Evolutionary conservation across 2,113 vertebrate species (phyloP).

Genomic region (Mastomys coucha): DNA sequence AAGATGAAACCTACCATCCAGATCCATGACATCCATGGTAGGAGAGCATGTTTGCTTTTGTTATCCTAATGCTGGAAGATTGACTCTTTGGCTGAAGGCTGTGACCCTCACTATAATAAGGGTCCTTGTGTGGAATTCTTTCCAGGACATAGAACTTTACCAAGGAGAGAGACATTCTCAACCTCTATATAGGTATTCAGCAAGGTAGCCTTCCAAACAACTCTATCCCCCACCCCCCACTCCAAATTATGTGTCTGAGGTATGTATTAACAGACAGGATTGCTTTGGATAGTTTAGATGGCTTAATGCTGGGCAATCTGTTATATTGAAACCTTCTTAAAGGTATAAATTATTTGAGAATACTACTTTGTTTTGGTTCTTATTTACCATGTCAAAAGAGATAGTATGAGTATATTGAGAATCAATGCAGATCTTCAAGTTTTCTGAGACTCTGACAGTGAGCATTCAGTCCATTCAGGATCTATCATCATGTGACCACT

Average conservation of each 20-base stretch:
- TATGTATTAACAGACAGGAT: not conserved
- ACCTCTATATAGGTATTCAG: not conserved
- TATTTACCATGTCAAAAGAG: not conserved
- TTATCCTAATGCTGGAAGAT: not conserved
- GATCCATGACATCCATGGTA: not conserved
- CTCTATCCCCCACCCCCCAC: too few species aligned
- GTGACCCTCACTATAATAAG: not conserved
- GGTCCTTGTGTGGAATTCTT: not conserved
- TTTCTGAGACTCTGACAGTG: not conserved
- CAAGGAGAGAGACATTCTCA: not conserved
- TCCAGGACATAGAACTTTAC: not conserved
- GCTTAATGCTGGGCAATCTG: not conserved
- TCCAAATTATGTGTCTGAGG: not conserved
- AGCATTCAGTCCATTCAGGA: not conserved
- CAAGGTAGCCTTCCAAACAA: not conserved
- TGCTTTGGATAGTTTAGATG: not conserved
- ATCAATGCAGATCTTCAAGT: not conserved
- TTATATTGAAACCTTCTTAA: not conserved
- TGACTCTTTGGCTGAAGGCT: not conserved
- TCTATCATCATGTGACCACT: not conserved
- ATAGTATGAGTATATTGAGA: not conserved
- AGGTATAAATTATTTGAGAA: slow-evolving; percentile 15
- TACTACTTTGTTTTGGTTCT: not conserved
- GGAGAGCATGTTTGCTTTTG: not conserved
- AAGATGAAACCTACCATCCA: not conserved